Base-by-base conservation (phyloP, 2,888 invertebrate genomes). In the Amblyjoppa fuscipennis region DNA sequence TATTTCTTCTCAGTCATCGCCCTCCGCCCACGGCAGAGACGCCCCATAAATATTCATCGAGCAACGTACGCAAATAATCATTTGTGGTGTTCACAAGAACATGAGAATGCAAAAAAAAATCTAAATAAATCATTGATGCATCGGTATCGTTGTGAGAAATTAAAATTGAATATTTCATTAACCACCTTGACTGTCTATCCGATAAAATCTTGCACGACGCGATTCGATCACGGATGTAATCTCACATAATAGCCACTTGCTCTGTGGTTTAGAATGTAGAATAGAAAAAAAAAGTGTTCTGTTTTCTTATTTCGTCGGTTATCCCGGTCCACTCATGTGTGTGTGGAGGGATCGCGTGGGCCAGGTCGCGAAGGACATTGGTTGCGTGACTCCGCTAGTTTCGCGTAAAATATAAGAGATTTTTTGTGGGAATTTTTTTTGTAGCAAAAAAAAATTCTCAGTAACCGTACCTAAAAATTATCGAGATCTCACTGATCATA, bases 141-240 rank as follows among this genome's bases (percentile, higher is more conserved):
- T 69, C 16, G 45, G 11, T 69, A 64, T 64, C 64, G 31, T 34
- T 64, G 64, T 45, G 25, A 45, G 45, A 25, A 11, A 69, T 45
- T 69, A 45, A 31, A 31, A 64, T 74, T 13, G 41, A 74, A 77
- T 77, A 16, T 77, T 49, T 81, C 74, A 49, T 49, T 69, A 61
- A 64, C 61, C 68, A 80, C 77, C 83, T 83, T 78, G 70, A 80
- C 45, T 74, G 64, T 69, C 49, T 45, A 53, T 53, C 16, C 28
- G 81, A 78, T 78, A 70, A 83, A 77, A 86, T 86, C 74, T 70
- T 66, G 41, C 38, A 61, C 25, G 34, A 61, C 31, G 56, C 34
- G 75, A 83, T 81, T 73, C 53, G 69, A 81, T 86, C 80, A 70
- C 76, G 86, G 83, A 86, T 78, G 64, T 76, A 81, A 81, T 73